Conservation (phyloP, 2,113 vertebrate genomes). For the Chamaea fasciata region DNA sequence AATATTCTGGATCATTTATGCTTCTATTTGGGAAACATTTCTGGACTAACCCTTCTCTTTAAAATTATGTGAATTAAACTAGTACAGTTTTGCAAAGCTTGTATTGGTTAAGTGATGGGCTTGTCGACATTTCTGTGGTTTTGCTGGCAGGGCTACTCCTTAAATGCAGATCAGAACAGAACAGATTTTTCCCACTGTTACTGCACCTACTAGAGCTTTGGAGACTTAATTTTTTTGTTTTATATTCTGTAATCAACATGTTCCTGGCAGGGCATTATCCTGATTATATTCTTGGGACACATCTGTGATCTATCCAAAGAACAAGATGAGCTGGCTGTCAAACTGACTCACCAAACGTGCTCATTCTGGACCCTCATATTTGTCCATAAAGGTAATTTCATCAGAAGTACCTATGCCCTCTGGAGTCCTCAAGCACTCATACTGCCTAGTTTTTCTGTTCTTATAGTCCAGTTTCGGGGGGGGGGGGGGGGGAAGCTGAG, state of each 20-base stretch:
- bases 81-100: not conserved
- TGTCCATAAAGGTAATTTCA: not conserved
- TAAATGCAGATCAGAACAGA: not conserved
- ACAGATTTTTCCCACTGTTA: not conserved
- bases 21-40: not conserved
- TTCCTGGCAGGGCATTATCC: not conserved
- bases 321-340: not conserved
- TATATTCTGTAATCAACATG: not conserved
- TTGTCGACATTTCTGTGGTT: not conserved
- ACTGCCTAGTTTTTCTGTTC: not conserved
- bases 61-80: not conserved
- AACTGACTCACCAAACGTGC: not conserved
- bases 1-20: not conserved
- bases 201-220: not conserved
- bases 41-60: not conserved
- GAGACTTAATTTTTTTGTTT: not conserved
- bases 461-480: not conserved
- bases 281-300: not conserved
- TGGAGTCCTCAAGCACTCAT: not conserved
- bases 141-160: not conserved
- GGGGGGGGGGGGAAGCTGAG: fast-evolving
- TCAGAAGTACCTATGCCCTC: not conserved
- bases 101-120: not conserved
- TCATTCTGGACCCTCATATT: not conserved
- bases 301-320: not conserved